Evolutionary conservation across 92 coral and sea anemone species (phyloP).

Genomic region (Metridium senile): DNA sequence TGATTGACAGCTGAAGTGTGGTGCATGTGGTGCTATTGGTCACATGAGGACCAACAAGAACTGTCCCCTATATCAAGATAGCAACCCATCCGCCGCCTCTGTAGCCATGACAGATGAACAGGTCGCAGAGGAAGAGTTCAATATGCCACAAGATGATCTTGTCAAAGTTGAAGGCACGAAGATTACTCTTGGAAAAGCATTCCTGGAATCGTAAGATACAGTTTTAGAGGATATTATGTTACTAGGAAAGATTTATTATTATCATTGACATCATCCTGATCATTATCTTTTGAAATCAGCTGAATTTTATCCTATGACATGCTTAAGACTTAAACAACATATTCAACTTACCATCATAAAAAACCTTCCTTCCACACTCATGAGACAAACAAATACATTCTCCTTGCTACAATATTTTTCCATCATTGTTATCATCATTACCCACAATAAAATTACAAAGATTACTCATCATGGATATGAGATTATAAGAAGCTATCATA

Average conservation of each 20-base stretch:
- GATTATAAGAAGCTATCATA: too few relatives aligned
- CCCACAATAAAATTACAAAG: too few relatives aligned
- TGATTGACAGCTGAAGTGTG: constrained; percentile 81
- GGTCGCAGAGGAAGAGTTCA: constrained; percentile 94
- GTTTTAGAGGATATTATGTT: background rate
- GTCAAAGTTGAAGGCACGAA: constrained; percentile 99
- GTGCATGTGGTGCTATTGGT: constrained; percentile 98
- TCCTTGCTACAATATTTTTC: too few relatives aligned
- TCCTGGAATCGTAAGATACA: constrained; percentile 86
- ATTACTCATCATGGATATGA: too few relatives aligned
- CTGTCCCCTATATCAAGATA: constrained; percentile 97
- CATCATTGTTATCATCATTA: too few relatives aligned
- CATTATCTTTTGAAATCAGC: too few relatives aligned
- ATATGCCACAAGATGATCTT: constrained; percentile 98
- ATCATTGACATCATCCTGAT: too few relatives aligned
- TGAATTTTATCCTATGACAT: too few relatives aligned
- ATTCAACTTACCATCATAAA: too few relatives aligned
- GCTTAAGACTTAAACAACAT: too few relatives aligned
- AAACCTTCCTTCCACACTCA: too few relatives aligned
- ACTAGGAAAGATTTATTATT: background rate
- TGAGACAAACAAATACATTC: too few relatives aligned
- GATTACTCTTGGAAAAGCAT: constrained; percentile 96
- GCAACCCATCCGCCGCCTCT: constrained; percentile 75
- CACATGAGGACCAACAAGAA: constrained; percentile 99
- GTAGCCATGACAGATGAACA: constrained; percentile 99